Base-by-base conservation (phyloP, 2,113 vertebrate species). In the Turnix velox region DNA sequence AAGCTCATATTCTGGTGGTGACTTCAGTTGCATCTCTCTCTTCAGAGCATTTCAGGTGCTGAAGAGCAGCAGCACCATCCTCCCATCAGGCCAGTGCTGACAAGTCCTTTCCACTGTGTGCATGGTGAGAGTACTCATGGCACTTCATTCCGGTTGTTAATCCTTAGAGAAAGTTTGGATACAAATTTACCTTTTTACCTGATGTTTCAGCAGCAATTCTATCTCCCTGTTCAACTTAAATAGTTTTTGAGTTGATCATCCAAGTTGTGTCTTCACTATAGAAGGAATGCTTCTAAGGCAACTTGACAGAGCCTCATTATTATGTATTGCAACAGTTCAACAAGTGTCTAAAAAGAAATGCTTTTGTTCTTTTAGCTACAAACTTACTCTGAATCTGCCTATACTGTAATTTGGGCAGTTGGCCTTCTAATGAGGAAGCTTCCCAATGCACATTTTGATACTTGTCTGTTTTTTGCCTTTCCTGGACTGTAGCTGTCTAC, bases 401-500 rank as follows among this genome's bases (percentile, higher is more conserved):
- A 11, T 40, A 14, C 12, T 57, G 9, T 33, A 49, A 35, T 8
- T 65, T 16, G 4, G 12, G 22, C n/a, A 20, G 14, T 57, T 86
- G 67, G 33, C 40, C 30, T 31, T 84, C 39, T 67, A 14, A 42
- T 18, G 24, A 31, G 12, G 59, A 59, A 73, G 4, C 39, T 87
- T 63, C 62, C 16, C 46, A 31, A 19, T 18, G 39, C 5, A 27
- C 18, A 3, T 75, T 52, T 61, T 39, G n/a, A 1, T 58, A 39
- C 25, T 84, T 83, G 12, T 49, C 31, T 93, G 46, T 88, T 61
- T 62, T 10, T 92, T 74, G 18, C 49, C 0, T 88, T 74, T 72
- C 30, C 28, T 46, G 85, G 12, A 2, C 71, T 55, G 24, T 88
- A 98, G 97, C 13, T 90, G 76, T 45, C 96, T 98, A 62, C 97